Evolutionary conservation across 2,888 invertebrate genomes (phyloP).

Genomic region (Nematopogon swammerdamellus): DNA sequence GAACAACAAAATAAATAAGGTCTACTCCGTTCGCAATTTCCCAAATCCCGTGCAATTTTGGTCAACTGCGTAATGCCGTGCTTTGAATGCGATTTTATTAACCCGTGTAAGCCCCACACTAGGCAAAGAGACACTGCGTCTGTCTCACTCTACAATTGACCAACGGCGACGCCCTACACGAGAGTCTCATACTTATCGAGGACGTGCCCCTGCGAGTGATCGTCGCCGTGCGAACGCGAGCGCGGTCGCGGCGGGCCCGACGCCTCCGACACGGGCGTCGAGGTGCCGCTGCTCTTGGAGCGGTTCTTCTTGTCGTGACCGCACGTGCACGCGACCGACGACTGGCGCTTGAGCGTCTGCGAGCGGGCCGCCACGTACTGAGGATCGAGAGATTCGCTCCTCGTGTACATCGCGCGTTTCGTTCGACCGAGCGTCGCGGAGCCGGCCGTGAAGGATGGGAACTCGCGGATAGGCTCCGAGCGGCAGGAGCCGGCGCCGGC

Average conservation of each 20-base stretch:
- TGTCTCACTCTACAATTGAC: no score
- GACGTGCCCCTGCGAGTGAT: constrained; percentile 34
- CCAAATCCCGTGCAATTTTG: no score
- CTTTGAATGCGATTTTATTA: no score
- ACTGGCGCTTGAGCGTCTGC: constrained; percentile 39
- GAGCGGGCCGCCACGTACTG: constrained; percentile 32
- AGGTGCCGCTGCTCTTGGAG: constrained; percentile 20
- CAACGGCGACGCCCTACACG: constrained; percentile 21
- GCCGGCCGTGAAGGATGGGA: constrained; percentile 20
- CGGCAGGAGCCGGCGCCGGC: constrained; percentile 25
- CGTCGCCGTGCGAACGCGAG: constrained; percentile 41
- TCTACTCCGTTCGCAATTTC: no score
- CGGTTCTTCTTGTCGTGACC: constrained; percentile 45
- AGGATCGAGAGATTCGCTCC: constrained; percentile 45
- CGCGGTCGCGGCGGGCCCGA: constrained; percentile 25
- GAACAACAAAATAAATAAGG: no score
- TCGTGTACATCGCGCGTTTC: constrained; percentile 29
- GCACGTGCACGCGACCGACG: constrained; percentile 46
- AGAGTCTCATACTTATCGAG: constrained; percentile 52
- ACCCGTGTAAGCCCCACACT: no score
- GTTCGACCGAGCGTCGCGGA: constrained; percentile 31
- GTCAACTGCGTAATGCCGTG: no score
- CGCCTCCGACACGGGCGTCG: constrained; percentile 18
- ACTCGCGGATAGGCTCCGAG: constrained; percentile 24
- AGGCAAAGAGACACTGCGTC: neutral